Base-by-base conservation (phyloP, 2,797 vertebrate genomes). In the Pangasius mekongensis region DNA sequence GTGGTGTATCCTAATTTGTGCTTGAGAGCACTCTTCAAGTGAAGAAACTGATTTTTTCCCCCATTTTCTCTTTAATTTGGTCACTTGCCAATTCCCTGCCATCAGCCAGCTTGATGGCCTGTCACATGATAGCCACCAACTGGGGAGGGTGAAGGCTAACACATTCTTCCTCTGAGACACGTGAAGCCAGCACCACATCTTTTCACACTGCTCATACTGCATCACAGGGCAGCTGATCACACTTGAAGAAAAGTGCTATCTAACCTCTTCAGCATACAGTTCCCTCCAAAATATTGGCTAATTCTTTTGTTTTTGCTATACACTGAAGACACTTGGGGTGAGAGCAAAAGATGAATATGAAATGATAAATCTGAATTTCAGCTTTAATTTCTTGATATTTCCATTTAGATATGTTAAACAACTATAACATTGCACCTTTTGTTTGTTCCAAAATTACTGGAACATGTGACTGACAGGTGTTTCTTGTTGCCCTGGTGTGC, bases 261-360 rank as follows among this genome's bases (percentile, higher is more conserved):
- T n/a, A 47, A 27, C 39, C 60, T 83, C 81, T 83, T 83, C 39
- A 47, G 60, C 39, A 64, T 83, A 83, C 56, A 43, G 43, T 43
- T 7, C 43, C 43, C 43, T 43, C 43, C 43, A 43, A 43, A 43
- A 43, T 43, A 43, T 43, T 43, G 43, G 43, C 43, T 7, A 43
- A 43, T 43, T 43, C 43, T 43, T 43, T 43, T 43, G 43, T 43
- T 43, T 43, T 43, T 43, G 43, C 43, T 43, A 43, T 43, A 43
- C 43, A 43, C 43, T 43, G 43, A 43, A 43, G 43, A 43, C 43
- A 43, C 0, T 43, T 43, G 43, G 43, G 6, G 7, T 43, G 43
- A 43, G 43, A 43, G 43, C 43, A 43, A 43, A 43, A 43, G 43
- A 43, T 43, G 43, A 43, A 43, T 43, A 43, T 43, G 6, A 43